A percentile compares a stretch with the other conserved stretches of the same genome.
phyloP scores from a whole-genome alignment of 2,888 invertebrate species.

The Xylophagus ater region DNA sequence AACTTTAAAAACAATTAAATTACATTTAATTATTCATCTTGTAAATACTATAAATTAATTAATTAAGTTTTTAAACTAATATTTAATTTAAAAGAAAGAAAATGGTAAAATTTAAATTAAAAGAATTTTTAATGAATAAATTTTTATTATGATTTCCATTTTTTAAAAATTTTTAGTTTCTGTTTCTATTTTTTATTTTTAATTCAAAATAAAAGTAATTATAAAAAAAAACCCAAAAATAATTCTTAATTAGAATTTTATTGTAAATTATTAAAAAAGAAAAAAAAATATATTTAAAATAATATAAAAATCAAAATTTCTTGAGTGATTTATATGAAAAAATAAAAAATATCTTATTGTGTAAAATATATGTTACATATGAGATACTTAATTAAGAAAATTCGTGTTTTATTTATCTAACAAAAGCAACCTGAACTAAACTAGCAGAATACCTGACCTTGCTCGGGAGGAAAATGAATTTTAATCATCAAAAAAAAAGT shows the following conservation, averaged over 20 bases:
- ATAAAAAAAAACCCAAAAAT: conserved; percentile 5
- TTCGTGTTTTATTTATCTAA: background rate
- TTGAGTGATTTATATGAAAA: conserved; percentile 18
- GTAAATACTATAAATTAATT: conserved; percentile 13
- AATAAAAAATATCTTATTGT: conserved; percentile 16
- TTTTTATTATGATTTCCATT: too few relatives aligned
- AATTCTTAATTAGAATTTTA: conserved; percentile 9
- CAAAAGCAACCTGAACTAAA: too few relatives aligned
- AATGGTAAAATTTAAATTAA: conserved; percentile 7
- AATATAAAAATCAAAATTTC: too few relatives aligned
- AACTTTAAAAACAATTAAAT: conserved; percentile 2
- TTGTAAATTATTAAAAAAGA: conserved; percentile 10
- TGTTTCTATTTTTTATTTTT: too few relatives aligned
- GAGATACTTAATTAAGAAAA: conserved; percentile 6
- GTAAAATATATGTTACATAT: conserved; percentile 18
- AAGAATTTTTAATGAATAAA: conserved; percentile 9
- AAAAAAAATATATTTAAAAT: too few relatives aligned
- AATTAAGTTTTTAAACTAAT: conserved; percentile 2
- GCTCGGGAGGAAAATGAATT: too few relatives aligned
- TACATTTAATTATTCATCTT: conserved; percentile 5
- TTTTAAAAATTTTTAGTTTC: too few relatives aligned
- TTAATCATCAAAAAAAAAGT: too few relatives aligned
- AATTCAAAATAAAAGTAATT: conserved; percentile 7
- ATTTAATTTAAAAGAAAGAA: conserved; percentile 3
- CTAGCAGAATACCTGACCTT: too few relatives aligned